These are phyloP conservation scores for Chiloscyllium plagiosum DNA, from an alignment of 2,113 vertebrate species.

Conservation along the genomic window DNA sequence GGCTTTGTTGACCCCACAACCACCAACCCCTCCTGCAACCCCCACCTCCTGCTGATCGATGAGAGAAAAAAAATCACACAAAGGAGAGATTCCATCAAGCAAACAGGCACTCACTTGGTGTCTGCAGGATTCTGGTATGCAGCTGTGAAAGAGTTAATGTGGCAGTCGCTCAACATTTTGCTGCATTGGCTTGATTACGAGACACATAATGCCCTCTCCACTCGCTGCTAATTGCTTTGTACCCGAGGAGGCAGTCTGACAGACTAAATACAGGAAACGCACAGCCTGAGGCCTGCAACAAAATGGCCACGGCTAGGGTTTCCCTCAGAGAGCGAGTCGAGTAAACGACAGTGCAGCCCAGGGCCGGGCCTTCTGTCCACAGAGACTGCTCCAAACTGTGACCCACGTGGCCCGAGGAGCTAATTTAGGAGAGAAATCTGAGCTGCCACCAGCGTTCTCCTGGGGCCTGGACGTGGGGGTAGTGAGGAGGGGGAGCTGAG, in stretches of 20 bases:
- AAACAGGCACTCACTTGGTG: neutral
- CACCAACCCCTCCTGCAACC: no score
- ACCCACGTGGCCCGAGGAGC: neutral
- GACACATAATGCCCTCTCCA: conserved; percentile 21
- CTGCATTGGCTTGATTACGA: neutral
- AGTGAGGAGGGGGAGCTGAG: neutral
- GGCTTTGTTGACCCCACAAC: neutral
- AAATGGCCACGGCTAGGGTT: conserved; percentile 11
- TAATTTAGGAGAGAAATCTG: neutral
- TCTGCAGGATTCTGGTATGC: neutral
- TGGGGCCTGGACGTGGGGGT: neutral
- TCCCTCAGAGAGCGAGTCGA: neutral
- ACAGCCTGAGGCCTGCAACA: neutral
- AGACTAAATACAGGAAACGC: conserved; percentile 33
- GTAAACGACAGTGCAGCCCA: neutral
- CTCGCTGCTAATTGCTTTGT: neutral
- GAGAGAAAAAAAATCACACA: neutral
- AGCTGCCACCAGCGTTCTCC: neutral
- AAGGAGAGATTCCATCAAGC: neutral
- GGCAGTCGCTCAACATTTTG: neutral
- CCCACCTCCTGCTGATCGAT: neutral
- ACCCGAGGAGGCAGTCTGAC: conserved; percentile 2
- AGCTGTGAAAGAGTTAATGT: neutral
- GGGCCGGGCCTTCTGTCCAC: neutral
- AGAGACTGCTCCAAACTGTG: neutral